These are phyloP conservation scores for Apus apus DNA, from an alignment of 2,113 vertebrate genomes.

Conservation along the genomic window DNA sequence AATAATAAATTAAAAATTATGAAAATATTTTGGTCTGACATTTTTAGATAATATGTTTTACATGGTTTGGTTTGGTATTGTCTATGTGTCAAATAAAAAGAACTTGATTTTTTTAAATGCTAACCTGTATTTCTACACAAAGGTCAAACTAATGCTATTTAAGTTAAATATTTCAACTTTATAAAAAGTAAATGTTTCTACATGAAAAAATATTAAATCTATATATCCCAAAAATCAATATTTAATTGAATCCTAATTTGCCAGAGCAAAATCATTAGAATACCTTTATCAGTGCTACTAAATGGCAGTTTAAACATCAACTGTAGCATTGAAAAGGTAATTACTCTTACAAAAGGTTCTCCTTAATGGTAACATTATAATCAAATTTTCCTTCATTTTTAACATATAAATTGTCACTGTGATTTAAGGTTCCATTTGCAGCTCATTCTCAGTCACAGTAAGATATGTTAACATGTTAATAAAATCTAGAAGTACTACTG, in stretches of 20 bases:
- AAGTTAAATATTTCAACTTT: not conserved
- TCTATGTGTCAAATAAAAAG: not conserved
- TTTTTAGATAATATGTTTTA: not conserved
- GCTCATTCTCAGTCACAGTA: not conserved
- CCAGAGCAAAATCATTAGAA: not conserved
- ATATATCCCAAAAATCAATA: not conserved
- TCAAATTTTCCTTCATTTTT: not conserved
- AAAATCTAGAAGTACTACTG: not conserved
- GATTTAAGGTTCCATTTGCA: not conserved
- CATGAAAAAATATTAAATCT: not conserved
- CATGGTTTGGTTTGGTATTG: not conserved
- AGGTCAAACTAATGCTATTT: not conserved
- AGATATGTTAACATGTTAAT: not conserved
- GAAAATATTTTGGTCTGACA: not conserved
- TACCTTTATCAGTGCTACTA: not conserved
- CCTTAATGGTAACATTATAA: not conserved
- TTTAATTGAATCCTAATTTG: not conserved
- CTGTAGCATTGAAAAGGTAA: not conserved
- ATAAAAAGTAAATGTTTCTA: not conserved
- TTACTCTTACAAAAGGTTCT: not conserved
- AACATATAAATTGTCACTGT: not conserved
- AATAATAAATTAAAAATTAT: not conserved
- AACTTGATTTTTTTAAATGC: not conserved
- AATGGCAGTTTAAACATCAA: not conserved
- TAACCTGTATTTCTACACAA: not conserved